Percentiles rank a stretch among this genome's conserved stretches.
phyloP scores from a whole-genome alignment of 2,113 vertebrate species.

The Corythaixoides concolor region DNA sequence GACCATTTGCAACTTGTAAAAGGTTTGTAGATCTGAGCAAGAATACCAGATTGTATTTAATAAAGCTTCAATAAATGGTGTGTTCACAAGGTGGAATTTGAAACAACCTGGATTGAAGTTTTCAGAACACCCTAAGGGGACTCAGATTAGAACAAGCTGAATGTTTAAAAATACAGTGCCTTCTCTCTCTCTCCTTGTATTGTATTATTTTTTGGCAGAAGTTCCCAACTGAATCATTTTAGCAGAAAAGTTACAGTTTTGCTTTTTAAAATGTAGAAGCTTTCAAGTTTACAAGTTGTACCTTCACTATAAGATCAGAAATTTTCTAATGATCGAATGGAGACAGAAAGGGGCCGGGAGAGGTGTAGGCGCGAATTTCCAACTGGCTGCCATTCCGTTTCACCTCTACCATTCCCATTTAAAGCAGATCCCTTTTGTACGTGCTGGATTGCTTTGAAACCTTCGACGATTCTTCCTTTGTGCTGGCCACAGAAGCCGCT shows the following conservation, averaged over 20 bases:
- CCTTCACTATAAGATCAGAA: not conserved
- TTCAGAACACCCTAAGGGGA: not conserved
- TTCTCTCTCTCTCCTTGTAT: not conserved
- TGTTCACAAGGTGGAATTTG: not conserved
- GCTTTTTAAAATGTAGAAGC: not conserved
- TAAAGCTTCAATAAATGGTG: not conserved
- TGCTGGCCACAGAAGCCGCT: not conserved
- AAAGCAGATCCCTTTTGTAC: not conserved
- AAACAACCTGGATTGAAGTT: not conserved
- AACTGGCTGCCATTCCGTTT: not conserved
- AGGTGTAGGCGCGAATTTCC: not conserved
- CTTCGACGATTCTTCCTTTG: not conserved
- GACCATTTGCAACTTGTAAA: conserved; percentile 3
- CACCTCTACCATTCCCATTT: not conserved
- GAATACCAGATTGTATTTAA: not conserved
- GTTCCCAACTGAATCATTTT: not conserved
- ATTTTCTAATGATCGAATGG: not conserved
- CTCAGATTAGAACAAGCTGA: not conserved
- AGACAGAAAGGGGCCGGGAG: not conserved
- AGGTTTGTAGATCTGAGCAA: conserved; percentile 10
- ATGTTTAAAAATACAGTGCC: not conserved
- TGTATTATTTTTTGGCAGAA: not conserved
- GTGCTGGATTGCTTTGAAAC: not conserved
- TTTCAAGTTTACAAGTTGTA: not conserved
- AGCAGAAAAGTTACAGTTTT: not conserved